Base-by-base conservation (phyloP, 2,888 invertebrate genomes). In the Adelphocoris suturalis region DNA sequence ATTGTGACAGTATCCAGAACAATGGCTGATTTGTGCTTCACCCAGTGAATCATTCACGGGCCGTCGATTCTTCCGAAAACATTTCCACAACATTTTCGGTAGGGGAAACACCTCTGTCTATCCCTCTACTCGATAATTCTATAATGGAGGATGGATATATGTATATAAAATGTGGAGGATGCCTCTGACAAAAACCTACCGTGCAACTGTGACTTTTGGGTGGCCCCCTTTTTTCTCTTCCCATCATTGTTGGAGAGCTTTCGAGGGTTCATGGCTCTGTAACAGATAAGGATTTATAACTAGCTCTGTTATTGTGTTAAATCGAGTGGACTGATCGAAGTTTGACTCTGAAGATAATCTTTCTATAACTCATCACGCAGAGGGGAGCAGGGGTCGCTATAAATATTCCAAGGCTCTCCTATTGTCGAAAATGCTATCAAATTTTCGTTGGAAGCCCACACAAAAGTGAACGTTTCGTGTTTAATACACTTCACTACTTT, bases 1-100 rank as follows among this genome's bases (percentile, higher is more conserved):
- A 89, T 89, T 89, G 89, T 89, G 89, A 89, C 89, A 89, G 82
- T 81, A 82, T 89, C 47, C 82, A 84, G 89, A 89, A 89, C 89
- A 89, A 89, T 89, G 28, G 89, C 82, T 27, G 88, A 88, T 88
- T 78, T 88, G 81, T 89, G 89, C 82, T 23, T 82, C 82, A 57
- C 89, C 89, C 89, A 57, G 89, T 89, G 82, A 84, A 89, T 89
- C 89, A 89, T 89, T 84, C 82, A 89, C 89, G 89, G 89, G 12
- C 82, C 89, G 55, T 89, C 82, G 47, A 81, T 19, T 46, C 19
- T 57, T 52, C n/a, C 89, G 57, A 81, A 89, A 89, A 89, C 88
- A 88, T 88, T 78, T 88, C 88, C 88, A 88, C 88, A 88, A 88
- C 88, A 88, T 88, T 88, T 52, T 88, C 76, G 37, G 57, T 37